Conservation (phyloP, 2,888 invertebrate species). For the Chymomyza amoena region DNA sequence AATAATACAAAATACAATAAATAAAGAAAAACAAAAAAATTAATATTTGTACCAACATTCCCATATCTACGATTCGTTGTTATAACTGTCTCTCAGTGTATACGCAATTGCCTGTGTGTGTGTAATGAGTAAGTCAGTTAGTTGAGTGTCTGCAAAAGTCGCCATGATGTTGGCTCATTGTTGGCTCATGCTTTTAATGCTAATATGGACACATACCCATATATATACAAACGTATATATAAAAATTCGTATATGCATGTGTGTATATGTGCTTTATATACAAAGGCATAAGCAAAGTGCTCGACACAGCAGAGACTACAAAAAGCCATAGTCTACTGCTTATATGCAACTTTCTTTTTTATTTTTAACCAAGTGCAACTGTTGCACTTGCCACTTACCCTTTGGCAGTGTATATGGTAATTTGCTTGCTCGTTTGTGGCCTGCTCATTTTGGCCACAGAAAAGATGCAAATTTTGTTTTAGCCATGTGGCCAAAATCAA, state of each 20-base stretch:
- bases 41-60: no score
- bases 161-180: not conserved
- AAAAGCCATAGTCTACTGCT: not conserved
- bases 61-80: no score
- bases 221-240: not conserved
- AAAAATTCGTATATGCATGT: no score
- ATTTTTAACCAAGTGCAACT: slow-evolving; percentile 15
- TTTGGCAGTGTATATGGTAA: not conserved
- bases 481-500: not conserved
- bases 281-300: not conserved
- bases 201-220: not conserved
- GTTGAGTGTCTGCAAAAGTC: not conserved
- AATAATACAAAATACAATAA: no score
- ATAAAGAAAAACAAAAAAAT: no score
- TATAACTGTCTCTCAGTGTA: not conserved
- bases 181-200: not conserved
- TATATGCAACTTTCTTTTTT: slow-evolving; percentile 5
- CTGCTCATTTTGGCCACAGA: slow-evolving; percentile 31
- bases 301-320: not conserved
- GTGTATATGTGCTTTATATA: not conserved
- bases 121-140: not conserved
- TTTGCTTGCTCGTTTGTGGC: slow-evolving; percentile 12
- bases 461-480: slow-evolving; percentile 43
- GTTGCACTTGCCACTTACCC: slow-evolving; percentile 33
- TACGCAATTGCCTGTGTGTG: not conserved